These are phyloP conservation scores for Gracilinanus agilis DNA, from an alignment of 2,113 vertebrate genomes.

Conservation along the genomic window DNA sequence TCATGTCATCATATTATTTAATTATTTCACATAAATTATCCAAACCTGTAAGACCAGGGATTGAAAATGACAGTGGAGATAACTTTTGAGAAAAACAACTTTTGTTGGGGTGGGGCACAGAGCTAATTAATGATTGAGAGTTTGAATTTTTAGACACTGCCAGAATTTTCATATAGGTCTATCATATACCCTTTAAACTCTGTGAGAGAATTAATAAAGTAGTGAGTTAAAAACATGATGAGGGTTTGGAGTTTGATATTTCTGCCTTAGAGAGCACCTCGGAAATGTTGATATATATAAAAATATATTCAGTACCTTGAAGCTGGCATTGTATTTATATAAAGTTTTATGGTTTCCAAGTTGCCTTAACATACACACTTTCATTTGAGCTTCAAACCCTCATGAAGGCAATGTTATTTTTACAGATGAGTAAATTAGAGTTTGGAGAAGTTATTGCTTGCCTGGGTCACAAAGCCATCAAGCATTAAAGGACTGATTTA, in stretches of 20 bases:
- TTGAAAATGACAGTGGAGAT: background rate
- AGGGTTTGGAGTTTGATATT: background rate
- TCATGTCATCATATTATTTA: background rate
- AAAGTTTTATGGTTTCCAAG: background rate
- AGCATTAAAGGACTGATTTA: background rate
- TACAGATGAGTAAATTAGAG: background rate
- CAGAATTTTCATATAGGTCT: background rate
- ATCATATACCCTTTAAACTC: background rate
- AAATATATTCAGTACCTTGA: background rate
- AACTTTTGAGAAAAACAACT: background rate
- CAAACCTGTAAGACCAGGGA: background rate
- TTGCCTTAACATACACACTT: background rate
- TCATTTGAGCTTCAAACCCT: background rate
- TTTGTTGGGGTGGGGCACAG: background rate
- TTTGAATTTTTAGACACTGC: background rate
- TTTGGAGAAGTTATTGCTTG: background rate
- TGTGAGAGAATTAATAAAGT: background rate
- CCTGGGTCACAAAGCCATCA: no score
- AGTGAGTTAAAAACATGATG: background rate
- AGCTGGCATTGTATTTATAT: background rate
- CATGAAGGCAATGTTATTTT: background rate
- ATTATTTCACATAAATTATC: background rate
- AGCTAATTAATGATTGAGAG: background rate
- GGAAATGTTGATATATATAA: no score
- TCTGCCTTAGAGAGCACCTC: background rate